Conservation (phyloP, 2,888 invertebrate species). For the Pseudococcus jackbeardsleyi region DNA sequence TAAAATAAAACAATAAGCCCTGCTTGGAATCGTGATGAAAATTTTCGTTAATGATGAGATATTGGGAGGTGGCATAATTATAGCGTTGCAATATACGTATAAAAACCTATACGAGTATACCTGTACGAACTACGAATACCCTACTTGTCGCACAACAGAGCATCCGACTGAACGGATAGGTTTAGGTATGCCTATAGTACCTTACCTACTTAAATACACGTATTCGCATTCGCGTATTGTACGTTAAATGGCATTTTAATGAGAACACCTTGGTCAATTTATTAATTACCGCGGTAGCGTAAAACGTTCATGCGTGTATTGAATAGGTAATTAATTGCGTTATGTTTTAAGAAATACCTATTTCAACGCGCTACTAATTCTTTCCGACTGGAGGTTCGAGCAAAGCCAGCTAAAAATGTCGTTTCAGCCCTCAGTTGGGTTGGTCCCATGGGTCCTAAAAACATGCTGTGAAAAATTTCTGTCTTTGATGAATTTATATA, state of each 20-base stretch:
- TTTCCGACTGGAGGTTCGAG: neutral
- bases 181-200: too few species aligned
- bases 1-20: constrained; percentile 35
- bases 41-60: constrained; percentile 62
- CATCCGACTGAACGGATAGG: neutral
- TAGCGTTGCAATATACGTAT: constrained; percentile 14
- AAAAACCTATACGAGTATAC: neutral
- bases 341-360: constrained; percentile 9
- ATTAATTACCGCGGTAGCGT: neutral
- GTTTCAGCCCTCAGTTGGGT: too few species aligned
- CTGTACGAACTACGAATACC: neutral
- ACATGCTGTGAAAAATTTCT: too few species aligned
- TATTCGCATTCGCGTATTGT: neutral
- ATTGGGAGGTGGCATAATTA: constrained; percentile 41
- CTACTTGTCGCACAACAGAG: neutral
- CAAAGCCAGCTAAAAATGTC: neutral
- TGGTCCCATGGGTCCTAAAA: too few species aligned
- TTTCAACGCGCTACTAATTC: neutral
- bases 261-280: constrained; percentile 29
- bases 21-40: constrained; percentile 57
- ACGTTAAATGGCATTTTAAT: constrained; percentile 17
- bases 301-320: neutral
- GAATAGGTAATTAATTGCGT: constrained; percentile 9
- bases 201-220: neutral
- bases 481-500: too few species aligned